Evolutionary conservation across 2,113 vertebrate genomes (phyloP).

Genomic region (Vulpes ferrilata): DNA sequence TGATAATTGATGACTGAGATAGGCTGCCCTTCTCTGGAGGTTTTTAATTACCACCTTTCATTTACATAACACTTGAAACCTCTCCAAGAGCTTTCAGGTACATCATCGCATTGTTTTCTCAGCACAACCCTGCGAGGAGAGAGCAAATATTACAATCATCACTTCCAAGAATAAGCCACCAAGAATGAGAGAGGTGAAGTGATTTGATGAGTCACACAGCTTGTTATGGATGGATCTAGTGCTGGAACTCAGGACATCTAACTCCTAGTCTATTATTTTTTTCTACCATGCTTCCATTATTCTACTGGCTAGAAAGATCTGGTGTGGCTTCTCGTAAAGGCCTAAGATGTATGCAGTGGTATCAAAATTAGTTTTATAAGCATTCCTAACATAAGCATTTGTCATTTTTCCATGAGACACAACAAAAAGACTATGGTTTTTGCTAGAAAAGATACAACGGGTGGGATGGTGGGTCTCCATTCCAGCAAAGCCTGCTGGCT

Average conservation of each 20-base stretch:
- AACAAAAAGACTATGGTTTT: not conserved
- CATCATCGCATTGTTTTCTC: conserved; percentile 74
- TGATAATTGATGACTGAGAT: conserved; percentile 81
- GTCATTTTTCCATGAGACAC: not conserved
- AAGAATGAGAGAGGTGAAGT: conserved; percentile 25
- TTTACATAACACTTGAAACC: conserved; percentile 81
- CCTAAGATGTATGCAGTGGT: not conserved
- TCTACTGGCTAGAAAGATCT: not conserved
- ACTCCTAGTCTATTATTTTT: not conserved
- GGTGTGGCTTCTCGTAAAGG: not conserved
- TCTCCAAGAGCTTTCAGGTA: conserved; percentile 78
- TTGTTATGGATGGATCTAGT: not conserved
- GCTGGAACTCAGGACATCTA: not conserved
- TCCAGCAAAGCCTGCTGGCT: conserved; percentile 48
- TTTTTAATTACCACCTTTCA: conserved; percentile 85
- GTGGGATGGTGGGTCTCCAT: not conserved
- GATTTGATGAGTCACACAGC: conserved; percentile 37
- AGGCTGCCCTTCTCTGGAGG: conserved; percentile 76
- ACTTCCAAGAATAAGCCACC: conserved; percentile 53
- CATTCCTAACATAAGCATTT: not conserved
- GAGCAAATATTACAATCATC: conserved; percentile 58
- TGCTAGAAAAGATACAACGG: not conserved
- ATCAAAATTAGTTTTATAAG: not conserved
- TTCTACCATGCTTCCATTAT: not conserved
- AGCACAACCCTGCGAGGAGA: conserved; percentile 49